Percentiles rank a stretch among this genome's conserved stretches.
Evolutionary conservation across 1,140 invertebrate species (phyloP).

Genomic region (Euborellia annulipes): DNA sequence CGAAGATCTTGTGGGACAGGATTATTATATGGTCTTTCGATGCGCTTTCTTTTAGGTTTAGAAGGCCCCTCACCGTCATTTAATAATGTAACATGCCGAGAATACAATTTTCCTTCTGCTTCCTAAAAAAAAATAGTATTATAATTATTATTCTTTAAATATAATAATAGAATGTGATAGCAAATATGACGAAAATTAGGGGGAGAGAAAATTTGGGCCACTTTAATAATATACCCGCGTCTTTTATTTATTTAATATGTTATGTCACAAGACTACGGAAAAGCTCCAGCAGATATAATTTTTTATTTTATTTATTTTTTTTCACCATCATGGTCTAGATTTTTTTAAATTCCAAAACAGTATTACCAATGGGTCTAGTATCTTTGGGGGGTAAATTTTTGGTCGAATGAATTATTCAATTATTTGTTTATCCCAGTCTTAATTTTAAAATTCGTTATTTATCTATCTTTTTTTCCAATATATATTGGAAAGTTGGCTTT

Average conservation of each 20-base stretch:
- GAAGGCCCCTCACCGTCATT: conserved; percentile 1
- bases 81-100: conserved; percentile 11
- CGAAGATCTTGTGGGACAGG: conserved; percentile 11
- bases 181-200: background rate
- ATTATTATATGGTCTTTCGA: background rate
- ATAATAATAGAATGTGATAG: background rate
- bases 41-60: conserved; percentile 11
- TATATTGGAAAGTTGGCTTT: no score
- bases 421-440: no score
- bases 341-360: no score
- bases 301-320: background rate
- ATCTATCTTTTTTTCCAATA: no score
- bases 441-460: no score
- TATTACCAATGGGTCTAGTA: no score
- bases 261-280: background rate
- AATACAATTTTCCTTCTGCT: conserved; percentile 14
- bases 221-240: background rate
- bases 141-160: background rate
- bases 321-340: no score
- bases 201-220: background rate
- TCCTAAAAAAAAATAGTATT: conserved; percentile 9
- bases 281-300: background rate
- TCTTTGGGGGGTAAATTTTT: no score
- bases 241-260: background rate
- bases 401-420: no score